These are phyloP conservation scores for Baronia brevicornis DNA, from an alignment of 2,888 invertebrate species.

Conservation along the genomic window DNA sequence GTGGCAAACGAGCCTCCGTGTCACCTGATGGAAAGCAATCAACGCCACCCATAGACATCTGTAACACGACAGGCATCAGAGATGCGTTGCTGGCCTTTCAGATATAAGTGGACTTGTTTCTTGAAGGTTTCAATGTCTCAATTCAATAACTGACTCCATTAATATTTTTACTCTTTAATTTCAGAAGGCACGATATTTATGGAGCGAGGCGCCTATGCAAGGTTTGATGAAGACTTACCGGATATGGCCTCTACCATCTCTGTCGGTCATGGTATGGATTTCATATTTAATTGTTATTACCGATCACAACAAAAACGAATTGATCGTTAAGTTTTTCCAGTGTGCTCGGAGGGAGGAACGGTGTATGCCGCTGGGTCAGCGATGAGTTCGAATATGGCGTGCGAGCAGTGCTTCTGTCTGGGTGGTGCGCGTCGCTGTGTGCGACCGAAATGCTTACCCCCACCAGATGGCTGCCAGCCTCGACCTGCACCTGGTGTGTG, in stretches of 20 bases:
- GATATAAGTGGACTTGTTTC: no score
- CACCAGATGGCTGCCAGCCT: conserved; percentile 82
- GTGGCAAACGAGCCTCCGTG: no score
- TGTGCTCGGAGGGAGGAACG: conserved; percentile 82
- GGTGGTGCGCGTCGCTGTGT: conserved; percentile 84
- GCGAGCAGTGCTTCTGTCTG: conserved; percentile 92
- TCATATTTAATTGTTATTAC: neutral
- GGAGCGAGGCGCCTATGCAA: conserved; percentile 1
- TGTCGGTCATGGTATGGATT: conserved; percentile 1
- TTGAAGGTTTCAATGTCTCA: no score
- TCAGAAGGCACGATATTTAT: conserved; percentile 1
- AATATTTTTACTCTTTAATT: neutral
- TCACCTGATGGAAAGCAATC: no score
- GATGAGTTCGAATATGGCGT: conserved; percentile 84
- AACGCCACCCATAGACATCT: no score
- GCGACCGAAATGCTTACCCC: conserved; percentile 85
- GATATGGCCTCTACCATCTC: neutral
- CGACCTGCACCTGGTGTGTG: conserved; percentile 79
- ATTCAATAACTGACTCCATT: no score
- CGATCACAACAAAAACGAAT: conserved; percentile 22
- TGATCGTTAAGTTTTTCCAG: conserved; percentile 59
- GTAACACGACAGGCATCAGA: no score
- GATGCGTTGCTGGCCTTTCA: no score
- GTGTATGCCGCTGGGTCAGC: conserved; percentile 88
- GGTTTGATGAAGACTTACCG: conserved; percentile 2